These are phyloP conservation scores for Bergia puertoricense DNA, from an alignment of 92 coral and sea anemone genomes.

Conservation along the genomic window DNA sequence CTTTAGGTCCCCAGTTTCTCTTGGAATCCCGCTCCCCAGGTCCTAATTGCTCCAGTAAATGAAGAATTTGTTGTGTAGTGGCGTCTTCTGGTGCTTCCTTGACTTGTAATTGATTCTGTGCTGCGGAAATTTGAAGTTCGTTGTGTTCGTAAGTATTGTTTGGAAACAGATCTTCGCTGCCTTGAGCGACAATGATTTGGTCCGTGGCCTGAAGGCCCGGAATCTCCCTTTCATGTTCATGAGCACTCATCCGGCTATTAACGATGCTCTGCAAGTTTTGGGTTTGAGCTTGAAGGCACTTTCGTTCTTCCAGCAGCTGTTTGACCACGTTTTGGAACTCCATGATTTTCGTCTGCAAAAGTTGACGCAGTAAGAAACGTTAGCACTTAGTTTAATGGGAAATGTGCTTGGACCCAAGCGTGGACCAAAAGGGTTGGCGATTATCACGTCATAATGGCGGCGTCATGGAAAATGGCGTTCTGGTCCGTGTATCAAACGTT, in stretches of 20 bases:
- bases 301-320: conserved; percentile 76
- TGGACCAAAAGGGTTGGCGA: too few relatives aligned
- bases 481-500: too few relatives aligned
- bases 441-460: too few relatives aligned
- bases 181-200: conserved; percentile 51
- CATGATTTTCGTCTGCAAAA: conserved; percentile 62
- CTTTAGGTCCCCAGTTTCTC: conserved; percentile 78
- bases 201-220: conserved; percentile 63
- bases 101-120: conserved; percentile 40
- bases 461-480: too few relatives aligned
- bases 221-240: conserved; percentile 73
- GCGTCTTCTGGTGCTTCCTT: conserved; percentile 67
- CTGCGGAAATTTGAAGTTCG: conserved; percentile 33
- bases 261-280: conserved; percentile 70
- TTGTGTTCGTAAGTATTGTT: conserved; percentile 38
- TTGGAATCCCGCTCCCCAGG: conserved; percentile 77
- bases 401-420: too few relatives aligned
- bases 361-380: background rate
- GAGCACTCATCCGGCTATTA: conserved; percentile 80
- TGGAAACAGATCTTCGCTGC: conserved; percentile 40
- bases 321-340: conserved; percentile 76
- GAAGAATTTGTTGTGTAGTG: conserved; percentile 87
- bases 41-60: conserved; percentile 86
- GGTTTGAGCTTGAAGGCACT: conserved; percentile 60
- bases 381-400: background rate